A percentile compares a stretch with the other conserved stretches of the same genome.
These are phyloP conservation scores for Scaptodrosophila latifasciaeformis DNA, from an alignment of 2,888 invertebrate species.

Conservation along the genomic window DNA sequence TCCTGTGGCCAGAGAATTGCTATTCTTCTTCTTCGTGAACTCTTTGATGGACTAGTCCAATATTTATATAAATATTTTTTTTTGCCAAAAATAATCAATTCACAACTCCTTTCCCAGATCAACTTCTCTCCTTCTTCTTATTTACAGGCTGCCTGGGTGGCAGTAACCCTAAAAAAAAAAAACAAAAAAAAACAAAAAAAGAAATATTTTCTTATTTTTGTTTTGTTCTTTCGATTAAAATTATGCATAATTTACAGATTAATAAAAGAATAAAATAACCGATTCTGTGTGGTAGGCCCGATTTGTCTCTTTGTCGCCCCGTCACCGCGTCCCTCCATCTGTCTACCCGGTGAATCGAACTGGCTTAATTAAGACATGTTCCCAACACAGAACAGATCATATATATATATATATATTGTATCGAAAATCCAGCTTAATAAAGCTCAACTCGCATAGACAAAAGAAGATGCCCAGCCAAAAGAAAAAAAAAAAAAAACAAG, in stretches of 20 bases:
- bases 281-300: conserved; percentile 48
- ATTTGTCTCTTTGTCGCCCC: not conserved
- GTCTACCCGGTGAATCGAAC: not conserved
- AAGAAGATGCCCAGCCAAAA: conserved; percentile 15
- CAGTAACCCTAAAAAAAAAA: conserved; percentile 19
- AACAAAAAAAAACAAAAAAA: not conserved
- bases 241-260: conserved; percentile 67
- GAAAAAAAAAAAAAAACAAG: not conserved
- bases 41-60: conserved; percentile 8
- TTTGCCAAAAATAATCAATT: too few species aligned
- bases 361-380: conserved; percentile 66
- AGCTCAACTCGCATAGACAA: conserved; percentile 39
- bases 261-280: conserved; percentile 32
- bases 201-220: conserved; percentile 4
- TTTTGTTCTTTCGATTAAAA: conserved; percentile 39
- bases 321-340: too few species aligned
- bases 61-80: conserved; percentile 67
- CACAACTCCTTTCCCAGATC: too few species aligned
- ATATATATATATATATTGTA: too few species aligned
- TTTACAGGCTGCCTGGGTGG: conserved; percentile 31
- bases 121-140: too few species aligned
- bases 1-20: conserved; percentile 6
- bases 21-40: not conserved
- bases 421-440: conserved; percentile 43
- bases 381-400: too few species aligned